Base-by-base conservation (phyloP, 2,113 vertebrate genomes). In the Aspidoscelis tigris region DNA sequence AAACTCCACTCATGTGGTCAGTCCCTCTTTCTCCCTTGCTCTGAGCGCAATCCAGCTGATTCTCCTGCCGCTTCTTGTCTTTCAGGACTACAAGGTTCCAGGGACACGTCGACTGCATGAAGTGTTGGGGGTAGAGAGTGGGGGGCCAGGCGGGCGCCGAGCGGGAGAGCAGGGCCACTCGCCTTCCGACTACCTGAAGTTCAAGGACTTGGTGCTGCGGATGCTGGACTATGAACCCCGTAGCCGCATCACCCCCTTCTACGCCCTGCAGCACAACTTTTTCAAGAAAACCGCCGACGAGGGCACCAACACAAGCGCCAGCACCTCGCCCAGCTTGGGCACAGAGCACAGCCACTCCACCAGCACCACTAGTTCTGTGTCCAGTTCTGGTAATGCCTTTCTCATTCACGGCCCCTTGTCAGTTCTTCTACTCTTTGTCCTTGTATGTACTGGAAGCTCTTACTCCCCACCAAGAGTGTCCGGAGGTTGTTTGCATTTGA, bases 141-240 rank as follows among this genome's bases (percentile, higher is more conserved):
- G 98, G 24, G 98, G 98, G 50, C 98, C 98, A 2, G 97, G 98
- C 33, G 98, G 97, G 21, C 95, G 98, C 69, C 95, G 98, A 90
- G 96, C 96, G 18, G 98, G 98, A 69, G 98, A 98, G 92, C 97
- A 97, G 84, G 98, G 98, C 89, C 98, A 99, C 76, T 97, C 97
- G 80, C 97, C 98, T 66, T 98, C 97, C 68, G 98, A 99, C 95
- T 99, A 99, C 95, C 96, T 98, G 93, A 98, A 98, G 94, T 99
- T 99, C 94, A 98, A 99, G 96, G 98, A 98, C 94, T 95, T 99
- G 96, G 98, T 99, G 93, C 94, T 98, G 91, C 97, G 97, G 94
- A 99, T 99, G 98, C 95, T 99, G 96, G 98, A 98, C 95, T 98
- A 98, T 64, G 98, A 99, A 93, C 98, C 98, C 20, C 98, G 98